These are phyloP conservation scores for Drosophila bunnanda DNA, from an alignment of 2,888 invertebrate genomes.

Conservation along the genomic window DNA sequence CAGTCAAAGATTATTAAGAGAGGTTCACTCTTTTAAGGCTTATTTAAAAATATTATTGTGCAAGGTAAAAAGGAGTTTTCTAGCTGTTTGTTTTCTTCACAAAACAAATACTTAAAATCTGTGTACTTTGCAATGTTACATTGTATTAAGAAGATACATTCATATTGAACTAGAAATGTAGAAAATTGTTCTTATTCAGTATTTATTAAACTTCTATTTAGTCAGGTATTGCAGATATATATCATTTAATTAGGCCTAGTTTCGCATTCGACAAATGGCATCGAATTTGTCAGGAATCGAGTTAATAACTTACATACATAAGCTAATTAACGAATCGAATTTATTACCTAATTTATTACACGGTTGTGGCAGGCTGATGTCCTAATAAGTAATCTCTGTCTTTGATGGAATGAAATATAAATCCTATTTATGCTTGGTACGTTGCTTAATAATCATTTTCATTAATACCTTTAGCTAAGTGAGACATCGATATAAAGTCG, in stretches of 20 bases:
- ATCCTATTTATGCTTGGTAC: conserved; percentile 8
- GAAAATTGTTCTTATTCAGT: not conserved
- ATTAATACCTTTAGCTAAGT: not conserved
- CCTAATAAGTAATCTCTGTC: conserved; percentile 11
- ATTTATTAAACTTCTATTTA: not conserved
- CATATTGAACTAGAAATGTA: too few relatives aligned
- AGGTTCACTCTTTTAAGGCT: not conserved
- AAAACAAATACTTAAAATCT: too few relatives aligned
- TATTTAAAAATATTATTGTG: not conserved
- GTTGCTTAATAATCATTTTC: conserved; percentile 1
- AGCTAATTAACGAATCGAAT: conserved; percentile 22
- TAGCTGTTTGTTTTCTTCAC: too few relatives aligned
- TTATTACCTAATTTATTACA: conserved; percentile 23
- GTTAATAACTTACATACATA: conserved; percentile 14
- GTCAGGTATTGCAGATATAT: not conserved
- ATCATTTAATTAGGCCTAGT: conserved; percentile 2
- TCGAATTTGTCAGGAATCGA: conserved; percentile 4
- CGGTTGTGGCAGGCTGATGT: conserved; percentile 3
- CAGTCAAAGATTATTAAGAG: not conserved
- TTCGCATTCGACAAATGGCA: conserved; percentile 3
- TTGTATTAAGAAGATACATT: too few relatives aligned
- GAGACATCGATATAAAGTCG: not conserved
- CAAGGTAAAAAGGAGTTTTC: not conserved
- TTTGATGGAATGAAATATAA: conserved; percentile 10
- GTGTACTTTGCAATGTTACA: too few relatives aligned